These are phyloP conservation scores for Hypomesus transpacificus DNA, from an alignment of 2,113 vertebrate genomes.

Conservation along the genomic window DNA sequence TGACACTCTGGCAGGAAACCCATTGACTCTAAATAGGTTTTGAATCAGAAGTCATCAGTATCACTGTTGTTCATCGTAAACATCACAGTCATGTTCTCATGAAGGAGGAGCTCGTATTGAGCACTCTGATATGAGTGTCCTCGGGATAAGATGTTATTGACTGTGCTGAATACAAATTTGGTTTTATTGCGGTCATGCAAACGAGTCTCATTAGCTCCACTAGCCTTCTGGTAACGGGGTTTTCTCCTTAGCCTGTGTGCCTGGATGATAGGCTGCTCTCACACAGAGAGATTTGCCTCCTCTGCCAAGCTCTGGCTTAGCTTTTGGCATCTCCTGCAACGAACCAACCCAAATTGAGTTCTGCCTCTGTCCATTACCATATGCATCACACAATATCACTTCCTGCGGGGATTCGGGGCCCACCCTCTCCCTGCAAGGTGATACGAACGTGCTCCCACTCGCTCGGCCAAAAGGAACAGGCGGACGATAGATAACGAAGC, in stretches of 20 bases:
- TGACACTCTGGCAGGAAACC: constrained; percentile 46
- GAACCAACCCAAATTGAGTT: constrained; percentile 29
- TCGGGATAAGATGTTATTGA: constrained; percentile 42
- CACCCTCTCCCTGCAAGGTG: constrained; percentile 17
- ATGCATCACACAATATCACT: constrained; percentile 34
- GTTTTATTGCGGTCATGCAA: background rate
- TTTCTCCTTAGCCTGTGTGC: background rate
- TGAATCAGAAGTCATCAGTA: constrained; percentile 56
- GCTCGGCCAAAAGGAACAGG: constrained; percentile 31
- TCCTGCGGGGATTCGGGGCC: constrained; percentile 15
- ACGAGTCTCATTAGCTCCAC: background rate
- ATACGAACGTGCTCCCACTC: constrained; percentile 23
- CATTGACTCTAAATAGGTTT: constrained; percentile 50
- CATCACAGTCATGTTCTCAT: constrained; percentile 50
- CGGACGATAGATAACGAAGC: background rate
- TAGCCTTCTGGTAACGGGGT: background rate
- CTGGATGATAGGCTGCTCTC: constrained; percentile 1
- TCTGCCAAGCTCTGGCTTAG: constrained; percentile 26
- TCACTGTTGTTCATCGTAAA: constrained; percentile 58
- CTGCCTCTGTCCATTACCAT: constrained; percentile 42
- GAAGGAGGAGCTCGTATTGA: constrained; percentile 42
- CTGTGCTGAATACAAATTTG: constrained; percentile 37
- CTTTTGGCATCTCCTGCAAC: constrained; percentile 31
- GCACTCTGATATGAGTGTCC: constrained; percentile 35
- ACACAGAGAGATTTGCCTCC: constrained; percentile 9